These are phyloP conservation scores for Emmelina monodactyla DNA, from an alignment of 2,888 invertebrate genomes.

Conservation along the genomic window DNA sequence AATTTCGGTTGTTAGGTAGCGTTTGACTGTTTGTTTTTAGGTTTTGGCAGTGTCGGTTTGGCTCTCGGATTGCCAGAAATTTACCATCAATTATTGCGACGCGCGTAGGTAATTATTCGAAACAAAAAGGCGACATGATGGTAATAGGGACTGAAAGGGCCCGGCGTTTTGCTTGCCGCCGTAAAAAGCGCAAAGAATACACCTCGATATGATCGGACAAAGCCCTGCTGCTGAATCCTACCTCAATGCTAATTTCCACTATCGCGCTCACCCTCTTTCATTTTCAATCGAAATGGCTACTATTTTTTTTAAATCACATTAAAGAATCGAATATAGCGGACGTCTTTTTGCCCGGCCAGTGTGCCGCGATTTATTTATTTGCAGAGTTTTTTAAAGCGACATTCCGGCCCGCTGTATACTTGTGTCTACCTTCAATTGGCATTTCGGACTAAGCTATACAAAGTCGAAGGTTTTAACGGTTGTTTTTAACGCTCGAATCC, in stretches of 20 bases:
- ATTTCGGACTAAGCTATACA: conserved; percentile 64
- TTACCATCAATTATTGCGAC: conserved; percentile 24
- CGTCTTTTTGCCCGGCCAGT: conserved; percentile 53
- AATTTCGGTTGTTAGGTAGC: neutral
- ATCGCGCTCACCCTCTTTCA: conserved; percentile 65
- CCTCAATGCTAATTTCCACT: conserved; percentile 68
- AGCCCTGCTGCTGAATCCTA: conserved; percentile 63
- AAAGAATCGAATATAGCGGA: conserved; percentile 65
- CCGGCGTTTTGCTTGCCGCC: conserved; percentile 42
- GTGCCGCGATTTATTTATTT: conserved; percentile 66
- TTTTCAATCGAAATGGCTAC: conserved; percentile 63
- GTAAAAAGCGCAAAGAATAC: conserved; percentile 67
- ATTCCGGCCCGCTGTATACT: conserved; percentile 65
- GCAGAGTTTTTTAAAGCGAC: conserved; percentile 63
- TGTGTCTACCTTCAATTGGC: conserved; percentile 66
- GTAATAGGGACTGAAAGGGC: conserved; percentile 53
- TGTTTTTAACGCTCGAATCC: conserved; percentile 62
- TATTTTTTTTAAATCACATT: conserved; percentile 62
- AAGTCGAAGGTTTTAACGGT: conserved; percentile 64
- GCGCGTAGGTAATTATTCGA: conserved; percentile 50
- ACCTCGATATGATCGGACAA: conserved; percentile 67
- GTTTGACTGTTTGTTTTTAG: neutral
- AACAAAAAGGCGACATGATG: conserved; percentile 54
- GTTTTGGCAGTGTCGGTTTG: conserved; percentile 5
- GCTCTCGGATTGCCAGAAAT: conserved; percentile 17